Conservation (phyloP, 2,797 vertebrate genomes). For the Pseudochirops cupreus region DNA sequence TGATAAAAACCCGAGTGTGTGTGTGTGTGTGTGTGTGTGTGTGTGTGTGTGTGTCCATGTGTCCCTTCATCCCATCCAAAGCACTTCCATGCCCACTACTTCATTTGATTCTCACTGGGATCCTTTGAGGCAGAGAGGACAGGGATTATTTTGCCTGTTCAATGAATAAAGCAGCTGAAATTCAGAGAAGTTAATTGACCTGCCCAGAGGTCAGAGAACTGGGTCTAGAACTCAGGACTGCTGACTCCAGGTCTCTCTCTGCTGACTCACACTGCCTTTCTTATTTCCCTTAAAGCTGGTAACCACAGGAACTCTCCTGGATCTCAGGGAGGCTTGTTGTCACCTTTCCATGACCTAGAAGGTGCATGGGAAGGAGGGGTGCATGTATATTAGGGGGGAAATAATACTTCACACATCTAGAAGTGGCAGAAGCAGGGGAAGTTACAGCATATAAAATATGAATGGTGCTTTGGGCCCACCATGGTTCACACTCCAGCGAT, state of each 20-base stretch:
- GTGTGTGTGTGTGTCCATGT: conserved; percentile 44
- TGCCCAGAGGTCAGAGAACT: neutral
- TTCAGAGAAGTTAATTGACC: neutral
- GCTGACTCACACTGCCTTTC: neutral
- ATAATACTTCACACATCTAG: conserved; percentile 5
- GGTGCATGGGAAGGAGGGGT: neutral
- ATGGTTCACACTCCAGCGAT: conserved; percentile 46
- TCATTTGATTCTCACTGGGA: neutral
- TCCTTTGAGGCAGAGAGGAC: neutral
- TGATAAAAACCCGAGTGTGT: conserved; percentile 33
- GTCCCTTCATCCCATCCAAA: fast-evolving
- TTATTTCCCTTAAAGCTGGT: too few relatives aligned
- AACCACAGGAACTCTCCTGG: neutral
- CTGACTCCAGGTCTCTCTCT: neutral
- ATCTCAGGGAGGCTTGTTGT: conserved; percentile 41
- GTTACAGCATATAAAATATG: conserved; percentile 72
- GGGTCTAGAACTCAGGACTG: neutral
- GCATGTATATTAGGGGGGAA: conserved; percentile 32
- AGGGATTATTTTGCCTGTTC: neutral
- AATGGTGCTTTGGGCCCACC: conserved; percentile 57
- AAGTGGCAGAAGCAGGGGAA: neutral
- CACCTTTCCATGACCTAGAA: conserved; percentile 62
- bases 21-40: neutral
- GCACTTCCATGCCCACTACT: neutral
- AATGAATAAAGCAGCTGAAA: neutral